Percentiles rank a stretch among this genome's conserved stretches.
These are phyloP conservation scores for Papilio aristodemus DNA, from an alignment of 1,140 invertebrate genomes.

Conservation along the genomic window DNA sequence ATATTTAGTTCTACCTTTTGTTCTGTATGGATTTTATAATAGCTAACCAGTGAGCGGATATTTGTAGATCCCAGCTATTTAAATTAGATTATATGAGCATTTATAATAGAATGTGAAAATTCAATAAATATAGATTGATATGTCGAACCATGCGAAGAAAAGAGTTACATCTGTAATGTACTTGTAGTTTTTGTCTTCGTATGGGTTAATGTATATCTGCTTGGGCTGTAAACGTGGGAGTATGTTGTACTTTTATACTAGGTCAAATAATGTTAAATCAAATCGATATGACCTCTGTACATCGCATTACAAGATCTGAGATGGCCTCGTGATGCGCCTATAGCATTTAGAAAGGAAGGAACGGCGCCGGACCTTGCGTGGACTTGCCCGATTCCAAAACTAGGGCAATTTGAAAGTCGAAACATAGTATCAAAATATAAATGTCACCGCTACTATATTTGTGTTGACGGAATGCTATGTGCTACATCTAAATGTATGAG, in stretches of 20 bases:
- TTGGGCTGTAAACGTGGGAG: background rate
- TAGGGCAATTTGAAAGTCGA: constrained; percentile 33
- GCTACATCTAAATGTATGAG: background rate
- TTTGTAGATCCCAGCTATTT: no score
- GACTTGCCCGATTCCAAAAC: constrained; percentile 31
- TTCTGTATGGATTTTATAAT: no score
- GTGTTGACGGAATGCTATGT: background rate
- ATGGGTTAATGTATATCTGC: background rate
- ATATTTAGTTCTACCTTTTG: no score
- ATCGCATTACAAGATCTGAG: constrained; percentile 27
- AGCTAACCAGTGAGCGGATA: no score
- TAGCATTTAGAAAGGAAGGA: constrained; percentile 34
- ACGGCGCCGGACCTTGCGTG: constrained; percentile 30
- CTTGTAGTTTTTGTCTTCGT: no score
- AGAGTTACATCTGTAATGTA: no score
- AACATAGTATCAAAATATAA: background rate
- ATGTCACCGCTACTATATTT: background rate
- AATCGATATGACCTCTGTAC: constrained; percentile 28
- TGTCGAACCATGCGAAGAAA: no score
- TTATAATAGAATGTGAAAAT: no score
- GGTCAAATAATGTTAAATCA: constrained; percentile 9
- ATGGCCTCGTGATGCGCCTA: constrained; percentile 31
- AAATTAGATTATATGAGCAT: no score
- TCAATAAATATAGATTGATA: no score
- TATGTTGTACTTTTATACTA: background rate